Percentiles rank a stretch among this genome's conserved stretches.
Evolutionary conservation across 2,797 vertebrate genomes (phyloP).

Genomic region (Alcedo atthis): DNA sequence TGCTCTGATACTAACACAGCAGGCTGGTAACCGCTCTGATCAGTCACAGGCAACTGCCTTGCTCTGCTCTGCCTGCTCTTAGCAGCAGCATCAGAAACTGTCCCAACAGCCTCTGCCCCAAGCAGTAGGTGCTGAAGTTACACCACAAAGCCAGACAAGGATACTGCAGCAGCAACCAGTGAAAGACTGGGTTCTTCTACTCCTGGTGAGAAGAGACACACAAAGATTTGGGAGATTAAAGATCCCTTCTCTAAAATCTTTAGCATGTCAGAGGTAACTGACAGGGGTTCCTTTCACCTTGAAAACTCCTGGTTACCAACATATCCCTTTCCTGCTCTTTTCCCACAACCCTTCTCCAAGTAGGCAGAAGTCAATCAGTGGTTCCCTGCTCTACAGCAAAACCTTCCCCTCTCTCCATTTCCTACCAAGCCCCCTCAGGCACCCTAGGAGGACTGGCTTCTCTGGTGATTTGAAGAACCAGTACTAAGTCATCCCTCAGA

Average conservation of each 20-base stretch:
- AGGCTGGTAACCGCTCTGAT: neutral
- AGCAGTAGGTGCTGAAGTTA: conserved; percentile 47
- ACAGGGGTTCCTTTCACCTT: neutral
- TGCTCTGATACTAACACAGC: neutral
- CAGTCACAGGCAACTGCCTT: neutral
- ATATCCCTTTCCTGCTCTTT: neutral
- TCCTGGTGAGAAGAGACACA: conserved; percentile 53
- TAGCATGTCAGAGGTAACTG: neutral
- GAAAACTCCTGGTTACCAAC: neutral
- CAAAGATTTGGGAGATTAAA: conserved; percentile 57
- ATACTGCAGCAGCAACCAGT: conserved; percentile 30
- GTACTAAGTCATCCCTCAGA: neutral
- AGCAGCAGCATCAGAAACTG: conserved; percentile 51
- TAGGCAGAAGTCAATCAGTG: neutral
- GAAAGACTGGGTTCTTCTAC: conserved; percentile 39
- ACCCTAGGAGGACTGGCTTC: neutral
- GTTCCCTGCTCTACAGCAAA: neutral
- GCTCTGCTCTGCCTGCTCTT: conserved; percentile 45
- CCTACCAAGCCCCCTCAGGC: neutral
- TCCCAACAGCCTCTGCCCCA: conserved; percentile 51
- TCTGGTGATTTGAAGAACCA: neutral
- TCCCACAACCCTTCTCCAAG: neutral
- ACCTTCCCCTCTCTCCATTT: neutral
- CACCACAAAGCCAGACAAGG: neutral
- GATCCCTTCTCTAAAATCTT: conserved; percentile 8